phyloP scores from a whole-genome alignment of 2,888 invertebrate genomes.

The Cartodere bifasciata region DNA sequence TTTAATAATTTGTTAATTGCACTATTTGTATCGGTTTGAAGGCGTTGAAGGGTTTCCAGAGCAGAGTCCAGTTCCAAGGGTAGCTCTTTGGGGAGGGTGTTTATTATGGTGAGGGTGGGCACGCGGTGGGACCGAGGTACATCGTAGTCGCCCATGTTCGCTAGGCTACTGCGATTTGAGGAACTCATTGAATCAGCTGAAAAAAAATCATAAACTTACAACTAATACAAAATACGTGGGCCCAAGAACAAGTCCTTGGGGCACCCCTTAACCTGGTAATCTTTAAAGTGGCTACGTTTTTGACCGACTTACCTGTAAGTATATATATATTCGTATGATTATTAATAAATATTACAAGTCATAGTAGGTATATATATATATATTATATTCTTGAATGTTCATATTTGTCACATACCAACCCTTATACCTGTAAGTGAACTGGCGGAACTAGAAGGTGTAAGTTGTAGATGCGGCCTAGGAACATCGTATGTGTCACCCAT shows the following conservation, averaged over 20 bases:
- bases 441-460: conserved; percentile 55
- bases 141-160: conserved; percentile 56
- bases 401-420: neutral
- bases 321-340: no score
- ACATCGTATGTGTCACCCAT: conserved; percentile 48
- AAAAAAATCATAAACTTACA: conserved; percentile 3
- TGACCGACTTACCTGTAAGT: no score
- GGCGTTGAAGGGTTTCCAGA: conserved; percentile 57
- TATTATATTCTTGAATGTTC: no score
- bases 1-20: conserved; percentile 67
- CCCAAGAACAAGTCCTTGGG: no score
- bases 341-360: no score
- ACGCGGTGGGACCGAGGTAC: conserved; percentile 44
- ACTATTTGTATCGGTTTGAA: conserved; percentile 69
- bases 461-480: conserved; percentile 45
- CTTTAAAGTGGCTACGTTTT: no score
- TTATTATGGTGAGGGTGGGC: conserved; percentile 25
- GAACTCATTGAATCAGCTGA: conserved; percentile 47
- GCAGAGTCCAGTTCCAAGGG: conserved; percentile 65
- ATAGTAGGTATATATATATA: no score
- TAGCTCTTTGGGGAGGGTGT: conserved; percentile 44
- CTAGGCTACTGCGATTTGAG: conserved; percentile 36
- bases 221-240: no score
- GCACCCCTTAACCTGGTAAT: no score
- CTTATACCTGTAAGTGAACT: conserved; percentile 41